Conservation (phyloP, 1,140 invertebrate genomes). For the Trigoniulus corallinus region DNA sequence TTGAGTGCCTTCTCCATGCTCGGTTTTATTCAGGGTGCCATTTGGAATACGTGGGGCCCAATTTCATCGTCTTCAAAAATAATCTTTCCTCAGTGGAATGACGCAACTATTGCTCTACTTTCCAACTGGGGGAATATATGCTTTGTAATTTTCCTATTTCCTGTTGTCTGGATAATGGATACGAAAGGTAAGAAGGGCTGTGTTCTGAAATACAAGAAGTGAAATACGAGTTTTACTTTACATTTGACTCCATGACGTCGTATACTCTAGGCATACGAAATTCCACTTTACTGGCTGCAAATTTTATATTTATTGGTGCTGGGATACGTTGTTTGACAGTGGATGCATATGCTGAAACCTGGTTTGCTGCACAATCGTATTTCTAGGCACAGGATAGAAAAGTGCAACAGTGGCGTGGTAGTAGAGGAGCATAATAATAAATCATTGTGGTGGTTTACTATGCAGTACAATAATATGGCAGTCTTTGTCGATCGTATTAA, state of each 20-base stretch:
- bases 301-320: neutral
- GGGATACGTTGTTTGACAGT: neutral
- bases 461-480: too few species aligned
- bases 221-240: neutral
- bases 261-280: neutral
- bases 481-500: too few species aligned
- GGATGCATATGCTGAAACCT: neutral
- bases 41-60: constrained; percentile 38
- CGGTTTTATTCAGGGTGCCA: constrained; percentile 14
- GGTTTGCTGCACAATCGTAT: too few species aligned
- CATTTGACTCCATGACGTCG: too few species aligned
- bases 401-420: too few species aligned
- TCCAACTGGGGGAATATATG: constrained; percentile 35
- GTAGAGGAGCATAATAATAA: too few species aligned
- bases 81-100: constrained; percentile 30
- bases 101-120: constrained; percentile 29
- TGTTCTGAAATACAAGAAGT: neutral
- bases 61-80: constrained; percentile 27
- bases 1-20: constrained; percentile 13
- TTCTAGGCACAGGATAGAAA: too few species aligned
- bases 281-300: neutral
- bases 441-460: too few species aligned
- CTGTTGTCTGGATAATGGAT: constrained; percentile 28
- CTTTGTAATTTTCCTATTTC: constrained; percentile 27
- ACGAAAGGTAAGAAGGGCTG: constrained; percentile 15